A percentile compares a stretch with the other conserved stretches of the same genome.
phyloP scores from a whole-genome alignment of 2,888 invertebrate genomes.

The Eilema sororculum region DNA sequence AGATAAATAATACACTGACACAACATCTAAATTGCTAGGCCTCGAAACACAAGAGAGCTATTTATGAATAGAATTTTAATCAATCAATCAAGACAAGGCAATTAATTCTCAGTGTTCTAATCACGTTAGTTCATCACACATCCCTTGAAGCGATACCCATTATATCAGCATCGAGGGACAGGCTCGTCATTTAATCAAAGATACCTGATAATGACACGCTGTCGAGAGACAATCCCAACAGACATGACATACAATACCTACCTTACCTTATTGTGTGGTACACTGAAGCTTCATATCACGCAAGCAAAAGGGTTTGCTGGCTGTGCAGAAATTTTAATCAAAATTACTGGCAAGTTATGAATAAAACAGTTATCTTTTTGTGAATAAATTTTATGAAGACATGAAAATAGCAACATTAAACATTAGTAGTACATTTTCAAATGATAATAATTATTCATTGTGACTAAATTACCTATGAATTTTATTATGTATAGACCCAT shows the following conservation, averaged over 20 bases:
- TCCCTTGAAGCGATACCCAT: not conserved
- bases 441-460: no score
- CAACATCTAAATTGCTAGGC: not conserved
- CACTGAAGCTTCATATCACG: not conserved
- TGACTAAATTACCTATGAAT: no score
- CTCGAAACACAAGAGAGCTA: not conserved
- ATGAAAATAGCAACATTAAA: no score
- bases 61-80: not conserved
- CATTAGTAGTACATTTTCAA: no score
- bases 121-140: not conserved
- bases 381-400: no score
- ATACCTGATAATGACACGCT: slow-evolving; percentile 16
- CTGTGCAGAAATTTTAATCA: not conserved
- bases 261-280: not conserved
- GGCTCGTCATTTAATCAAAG: slow-evolving; percentile 16
- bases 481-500: no score
- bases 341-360: not conserved
- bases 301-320: not conserved
- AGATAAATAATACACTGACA: no score
- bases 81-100: no score
- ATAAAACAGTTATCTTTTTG: no score
- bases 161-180: not conserved
- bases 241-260: not conserved
- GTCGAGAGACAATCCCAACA: not conserved
- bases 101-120: not conserved